These are phyloP conservation scores for Taurulus bubalis DNA, from an alignment of 2,113 vertebrate species.

Conservation along the genomic window DNA sequence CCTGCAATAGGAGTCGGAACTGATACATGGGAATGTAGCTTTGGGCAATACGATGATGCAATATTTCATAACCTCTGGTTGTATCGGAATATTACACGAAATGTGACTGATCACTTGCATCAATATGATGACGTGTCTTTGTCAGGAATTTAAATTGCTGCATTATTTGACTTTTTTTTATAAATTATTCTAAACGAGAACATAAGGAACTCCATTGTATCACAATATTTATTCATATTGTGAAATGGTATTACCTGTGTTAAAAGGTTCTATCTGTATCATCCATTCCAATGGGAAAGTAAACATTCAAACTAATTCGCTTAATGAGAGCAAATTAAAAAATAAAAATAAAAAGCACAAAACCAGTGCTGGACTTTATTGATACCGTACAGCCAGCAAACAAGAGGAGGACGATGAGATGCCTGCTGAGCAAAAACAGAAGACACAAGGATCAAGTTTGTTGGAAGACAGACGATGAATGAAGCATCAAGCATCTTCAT, in stretches of 20 bases:
- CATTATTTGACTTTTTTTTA: neutral
- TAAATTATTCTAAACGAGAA: neutral
- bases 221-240: neutral
- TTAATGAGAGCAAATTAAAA: neutral
- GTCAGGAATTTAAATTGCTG: too few relatives aligned
- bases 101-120: neutral
- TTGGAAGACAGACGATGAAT: neutral
- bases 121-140: neutral
- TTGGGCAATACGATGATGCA: neutral
- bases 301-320: neutral
- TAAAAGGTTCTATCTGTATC: neutral
- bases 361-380: too few relatives aligned
- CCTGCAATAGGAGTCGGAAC: neutral
- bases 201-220: neutral
- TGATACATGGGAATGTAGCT: neutral
- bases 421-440: neutral
- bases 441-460: neutral
- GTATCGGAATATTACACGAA: neutral
- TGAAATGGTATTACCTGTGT: neutral
- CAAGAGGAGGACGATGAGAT: neutral
- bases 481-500: constrained; percentile 2
- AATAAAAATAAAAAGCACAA: neutral
- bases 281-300: neutral
- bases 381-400: neutral
- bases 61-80: neutral